Evolutionary conservation across 37 sponge, comb jelly and placozoan genomes (phyloP), one percentile per base, ranked within the genome.

Genomic region (Spongilla lacustris): DNA sequence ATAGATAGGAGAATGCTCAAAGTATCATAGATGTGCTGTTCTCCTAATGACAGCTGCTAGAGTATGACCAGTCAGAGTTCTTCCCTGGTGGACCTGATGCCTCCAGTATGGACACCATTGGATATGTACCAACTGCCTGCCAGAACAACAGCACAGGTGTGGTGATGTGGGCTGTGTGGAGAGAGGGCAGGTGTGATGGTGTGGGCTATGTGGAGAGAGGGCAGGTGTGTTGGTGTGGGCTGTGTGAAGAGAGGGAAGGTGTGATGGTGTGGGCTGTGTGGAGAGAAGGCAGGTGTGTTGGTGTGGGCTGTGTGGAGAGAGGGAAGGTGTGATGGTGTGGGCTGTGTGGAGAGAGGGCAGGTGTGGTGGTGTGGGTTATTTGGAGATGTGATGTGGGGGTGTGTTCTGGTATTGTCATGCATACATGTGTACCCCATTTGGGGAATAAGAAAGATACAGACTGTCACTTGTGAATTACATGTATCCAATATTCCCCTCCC

Each of bases 101-200:
- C 13, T 81, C 41, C n/a, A 70, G 79, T 24, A 92, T 95, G 93
- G 96, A 95, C 79, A 71, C 69, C 25, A 84, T 37, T 30, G 96
- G 96, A 3, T 95, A 95, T 85, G 91, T 95, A 8, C 96, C 96
- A 67, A 81, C 91, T 30, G 75, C 33, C 22, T 95, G 96, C 81
- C 88, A 87, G 58, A 71, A 82, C 24, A 36, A 41, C 27, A 76
- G 14, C 31, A 32, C 12, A 72, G 33, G 73, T 33, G 73, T n/a
- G 29, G 4, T 4, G 14, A 0, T 2, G 29, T 32, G 24, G 25
- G 21, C 35, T 33, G 25, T 72, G 12, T 35, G 32, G 3, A 35
- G 4, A 23, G 30, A 67, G 50, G 23, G 67, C 58, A 8, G 0
- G 58, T 29, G 0, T 28, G 48, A 0, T 6, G 3, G 34, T 36